A percentile compares a stretch with the other conserved stretches of the same genome.
Conservation (phyloP, 2,113 vertebrate species). For the Macroglossus sobrinus region DNA sequence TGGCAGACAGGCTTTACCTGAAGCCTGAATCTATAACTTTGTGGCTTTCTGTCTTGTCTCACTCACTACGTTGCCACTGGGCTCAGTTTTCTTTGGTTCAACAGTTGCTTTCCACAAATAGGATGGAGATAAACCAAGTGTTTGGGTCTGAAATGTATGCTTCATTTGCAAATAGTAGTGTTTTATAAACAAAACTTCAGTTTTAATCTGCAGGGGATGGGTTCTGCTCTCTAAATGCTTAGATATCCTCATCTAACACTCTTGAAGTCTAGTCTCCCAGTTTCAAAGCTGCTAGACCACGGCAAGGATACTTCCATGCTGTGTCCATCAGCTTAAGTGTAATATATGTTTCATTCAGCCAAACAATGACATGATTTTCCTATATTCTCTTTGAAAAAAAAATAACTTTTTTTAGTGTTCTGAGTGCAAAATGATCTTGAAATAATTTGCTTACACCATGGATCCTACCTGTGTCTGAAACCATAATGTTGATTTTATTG, state of each 20-base stretch:
- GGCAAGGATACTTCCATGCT: not conserved
- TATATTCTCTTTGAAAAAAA: constrained; percentile 7
- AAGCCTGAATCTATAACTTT: not conserved
- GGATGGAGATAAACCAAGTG: not conserved
- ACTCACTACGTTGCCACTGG: not conserved
- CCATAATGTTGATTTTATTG: constrained; percentile 1
- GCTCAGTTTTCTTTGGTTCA: not conserved
- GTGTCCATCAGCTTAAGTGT: not conserved
- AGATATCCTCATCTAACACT: not conserved
- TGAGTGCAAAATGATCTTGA: not conserved
- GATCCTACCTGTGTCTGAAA: not conserved
- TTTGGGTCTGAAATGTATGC: not conserved
- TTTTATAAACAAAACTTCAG: not conserved
- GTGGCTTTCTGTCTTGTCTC: not conserved
- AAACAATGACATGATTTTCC: not conserved
- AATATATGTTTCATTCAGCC: not conserved
- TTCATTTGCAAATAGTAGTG: not conserved
- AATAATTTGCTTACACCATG: not conserved
- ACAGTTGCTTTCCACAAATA: not conserved
- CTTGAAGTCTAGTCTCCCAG: not conserved
- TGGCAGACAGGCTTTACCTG: not conserved
- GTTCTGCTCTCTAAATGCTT: not conserved
- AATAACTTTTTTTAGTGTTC: not conserved
- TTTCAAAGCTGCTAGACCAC: not conserved
- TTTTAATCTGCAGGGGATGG: not conserved